Base-by-base conservation (phyloP, 2,113 vertebrate species). In the Dermatemys mawii region DNA sequence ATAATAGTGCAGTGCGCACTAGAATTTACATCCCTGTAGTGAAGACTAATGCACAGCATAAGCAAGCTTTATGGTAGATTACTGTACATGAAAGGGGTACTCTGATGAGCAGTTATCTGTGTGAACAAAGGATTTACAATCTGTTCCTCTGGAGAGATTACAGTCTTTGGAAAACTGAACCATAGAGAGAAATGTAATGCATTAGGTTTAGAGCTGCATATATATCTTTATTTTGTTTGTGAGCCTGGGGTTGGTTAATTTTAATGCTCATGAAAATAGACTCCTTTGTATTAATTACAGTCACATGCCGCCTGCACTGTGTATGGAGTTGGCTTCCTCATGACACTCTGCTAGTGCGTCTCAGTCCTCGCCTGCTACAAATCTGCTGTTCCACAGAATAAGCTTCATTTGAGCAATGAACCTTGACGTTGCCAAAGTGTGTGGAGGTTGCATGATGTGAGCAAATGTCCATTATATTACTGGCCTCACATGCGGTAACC, bases 21-120 rank as follows among this genome's bases (percentile, higher is more conserved):
- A 67, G 14, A 67, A 63, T 35, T n/a, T 67, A 35, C 60, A 16
- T 63, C 14, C 60, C 60, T 63, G 6, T 17, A 35, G 32, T 35
- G 60, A 35, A 32, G 16, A 63, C 13, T n/a, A n/a, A 67, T 67
- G 63, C 16, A 67, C 60, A 35, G 16, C 19, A 32, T 63, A 63
- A 7, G 8, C 35, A 67, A 63, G 32, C 8, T 19, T 60, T 11
- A n/a, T 4, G 79, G 29, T 1, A 35, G 10, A 41, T 44, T 54
- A 81, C 1, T 0, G 44, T 0, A 0, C 27, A 50, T 46, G 51
- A 79, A 80, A 44, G 41, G 16, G 5, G 2, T 41, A 4, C 13
- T 78, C 27, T 38, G 16, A 1, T 1, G 32, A 35, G 17, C 38
- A 21, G 49, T 21, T 67, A 67, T 21, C 35, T 67, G 63, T 67